Conservation (phyloP, 2,888 invertebrate genomes). For the Cenopis cana region DNA sequence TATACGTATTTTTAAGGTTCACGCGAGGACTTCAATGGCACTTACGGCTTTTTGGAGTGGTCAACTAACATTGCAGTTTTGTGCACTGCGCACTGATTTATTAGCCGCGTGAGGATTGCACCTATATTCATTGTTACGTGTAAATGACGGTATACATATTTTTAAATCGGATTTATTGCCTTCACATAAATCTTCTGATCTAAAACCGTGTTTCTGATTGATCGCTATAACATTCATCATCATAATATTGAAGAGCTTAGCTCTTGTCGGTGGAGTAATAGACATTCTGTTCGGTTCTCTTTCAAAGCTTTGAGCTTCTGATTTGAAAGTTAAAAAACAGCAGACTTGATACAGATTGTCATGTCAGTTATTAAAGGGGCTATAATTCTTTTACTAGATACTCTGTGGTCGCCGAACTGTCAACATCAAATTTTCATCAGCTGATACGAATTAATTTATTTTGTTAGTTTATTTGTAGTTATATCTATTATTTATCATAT, state of each 20-base stretch:
- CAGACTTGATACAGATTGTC: neutral
- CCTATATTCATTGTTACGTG: conserved; percentile 37
- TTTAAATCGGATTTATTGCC: conserved; percentile 27
- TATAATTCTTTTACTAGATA: too few relatives aligned
- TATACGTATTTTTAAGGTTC: neutral
- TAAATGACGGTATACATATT: conserved; percentile 30
- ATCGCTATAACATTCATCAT: neutral
- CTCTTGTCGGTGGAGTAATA: too few relatives aligned
- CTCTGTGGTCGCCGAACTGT: too few relatives aligned
- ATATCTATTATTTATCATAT: too few relatives aligned
- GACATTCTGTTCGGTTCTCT: too few relatives aligned
- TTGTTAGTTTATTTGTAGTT: too few relatives aligned
- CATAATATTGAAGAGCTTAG: too few relatives aligned
- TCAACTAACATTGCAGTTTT: conserved; percentile 61
- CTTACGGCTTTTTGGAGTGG: neutral
- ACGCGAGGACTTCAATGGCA: neutral
- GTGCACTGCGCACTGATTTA: conserved; percentile 73
- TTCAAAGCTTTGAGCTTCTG: too few relatives aligned
- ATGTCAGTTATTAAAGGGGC: too few relatives aligned
- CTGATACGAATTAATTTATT: too few relatives aligned
- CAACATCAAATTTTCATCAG: too few relatives aligned
- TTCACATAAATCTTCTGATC: conserved; percentile 17
- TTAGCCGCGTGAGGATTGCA: conserved; percentile 59
- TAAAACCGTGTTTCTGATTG: conserved; percentile 6
- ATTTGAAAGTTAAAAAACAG: neutral